Conservation (phyloP, 2,888 invertebrate genomes). For the Choreutis nemorana region DNA sequence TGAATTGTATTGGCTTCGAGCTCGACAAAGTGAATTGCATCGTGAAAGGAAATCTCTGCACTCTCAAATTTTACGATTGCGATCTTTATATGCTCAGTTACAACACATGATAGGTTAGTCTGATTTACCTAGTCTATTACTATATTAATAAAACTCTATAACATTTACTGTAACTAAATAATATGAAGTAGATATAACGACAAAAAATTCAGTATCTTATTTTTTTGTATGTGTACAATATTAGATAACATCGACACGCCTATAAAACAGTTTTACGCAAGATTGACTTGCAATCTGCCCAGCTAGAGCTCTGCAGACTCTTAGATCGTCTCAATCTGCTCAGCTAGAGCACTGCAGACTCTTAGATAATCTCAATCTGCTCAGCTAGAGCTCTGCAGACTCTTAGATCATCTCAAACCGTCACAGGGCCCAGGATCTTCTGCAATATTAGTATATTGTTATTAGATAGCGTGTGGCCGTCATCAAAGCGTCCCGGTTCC, state of each 20-base stretch:
- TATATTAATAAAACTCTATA: neutral
- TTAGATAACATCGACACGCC: no score
- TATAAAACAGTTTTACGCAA: no score
- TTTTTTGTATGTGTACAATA: no score
- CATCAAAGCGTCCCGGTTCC: conserved; percentile 28
- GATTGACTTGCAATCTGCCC: no score
- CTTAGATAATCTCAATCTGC: no score
- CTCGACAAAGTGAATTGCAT: conserved; percentile 32
- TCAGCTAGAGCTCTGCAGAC: no score
- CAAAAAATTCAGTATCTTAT: no score
- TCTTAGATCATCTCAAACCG: no score
- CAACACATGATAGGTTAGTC: conserved; percentile 32
- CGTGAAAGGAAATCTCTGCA: conserved; percentile 35
- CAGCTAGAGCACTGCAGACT: no score
- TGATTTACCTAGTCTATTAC: neutral
- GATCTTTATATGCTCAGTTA: conserved; percentile 32
- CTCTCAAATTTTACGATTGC: conserved; percentile 36
- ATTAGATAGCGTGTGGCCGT: conserved; percentile 38
- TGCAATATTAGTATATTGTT: neutral
- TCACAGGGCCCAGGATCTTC: neutral
- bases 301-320: no score
- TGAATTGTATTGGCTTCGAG: conserved; percentile 38
- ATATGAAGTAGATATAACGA: no score
- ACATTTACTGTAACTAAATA: neutral
- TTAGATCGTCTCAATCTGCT: no score